Conservation (phyloP, 2,797 vertebrate genomes). For the Sebastes dallii region DNA sequence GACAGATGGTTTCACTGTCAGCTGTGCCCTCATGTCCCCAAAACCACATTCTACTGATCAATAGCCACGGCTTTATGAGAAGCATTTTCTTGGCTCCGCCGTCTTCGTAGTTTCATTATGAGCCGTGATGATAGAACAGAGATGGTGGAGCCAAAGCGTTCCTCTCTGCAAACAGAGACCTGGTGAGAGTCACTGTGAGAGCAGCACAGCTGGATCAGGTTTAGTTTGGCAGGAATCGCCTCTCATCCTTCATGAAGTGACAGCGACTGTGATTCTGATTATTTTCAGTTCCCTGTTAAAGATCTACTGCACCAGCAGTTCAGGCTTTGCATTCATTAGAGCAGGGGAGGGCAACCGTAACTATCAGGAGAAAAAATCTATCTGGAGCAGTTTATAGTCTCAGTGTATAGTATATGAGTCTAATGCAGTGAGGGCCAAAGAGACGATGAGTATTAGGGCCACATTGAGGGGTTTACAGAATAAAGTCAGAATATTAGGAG, state of each 20-base stretch:
- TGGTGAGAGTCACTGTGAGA: neutral
- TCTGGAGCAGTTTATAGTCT: no score
- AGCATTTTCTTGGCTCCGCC: constrained; percentile 16
- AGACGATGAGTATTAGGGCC: no score
- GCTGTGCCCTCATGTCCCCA: neutral
- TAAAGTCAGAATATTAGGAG: no score
- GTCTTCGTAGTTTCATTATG: neutral
- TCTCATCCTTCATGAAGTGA: constrained; percentile 4
- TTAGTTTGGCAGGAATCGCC: neutral
- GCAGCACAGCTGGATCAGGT: constrained; percentile 25
- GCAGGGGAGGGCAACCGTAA: no score
- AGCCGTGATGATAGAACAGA: neutral
- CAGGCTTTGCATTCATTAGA: neutral
- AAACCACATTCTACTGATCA: constrained; percentile 6
- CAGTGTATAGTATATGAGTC: no score
- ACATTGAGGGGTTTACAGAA: no score
- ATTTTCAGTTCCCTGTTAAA: neutral
- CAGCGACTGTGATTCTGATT: neutral
- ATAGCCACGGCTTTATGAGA: neutral
- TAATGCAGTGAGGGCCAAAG: no score
- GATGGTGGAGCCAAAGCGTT: neutral
- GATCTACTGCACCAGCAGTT: neutral
- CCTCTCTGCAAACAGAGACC: constrained; percentile 4
- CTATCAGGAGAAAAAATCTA: no score
- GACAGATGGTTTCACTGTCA: constrained; percentile 23